Percentiles rank a stretch among this genome's conserved stretches.
These are phyloP conservation scores for Caradrina clavipalpis DNA, from an alignment of 2,888 invertebrate genomes.

Conservation along the genomic window DNA sequence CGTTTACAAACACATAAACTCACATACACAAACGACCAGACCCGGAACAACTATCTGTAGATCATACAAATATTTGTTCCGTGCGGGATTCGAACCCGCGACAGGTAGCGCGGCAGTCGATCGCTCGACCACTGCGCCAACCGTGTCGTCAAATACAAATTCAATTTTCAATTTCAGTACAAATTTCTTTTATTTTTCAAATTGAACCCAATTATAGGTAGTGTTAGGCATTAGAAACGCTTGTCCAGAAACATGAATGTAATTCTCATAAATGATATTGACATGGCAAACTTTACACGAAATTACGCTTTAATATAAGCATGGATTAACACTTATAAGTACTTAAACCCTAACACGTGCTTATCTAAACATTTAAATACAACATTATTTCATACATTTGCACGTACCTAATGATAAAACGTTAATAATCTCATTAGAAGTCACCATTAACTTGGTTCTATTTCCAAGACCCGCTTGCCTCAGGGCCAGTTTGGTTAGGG, in stretches of 20 bases:
- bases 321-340: neutral
- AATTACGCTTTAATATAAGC: conserved; percentile 4
- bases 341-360: conserved; percentile 13
- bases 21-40: too few species aligned
- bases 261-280: conserved; percentile 3
- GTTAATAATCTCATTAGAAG: conserved; percentile 16
- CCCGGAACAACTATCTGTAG: too few species aligned
- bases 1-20: too few species aligned
- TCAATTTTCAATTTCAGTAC: neutral
- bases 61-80: too few species aligned
- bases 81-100: too few species aligned
- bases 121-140: too few species aligned
- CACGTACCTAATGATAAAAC: conserved; percentile 5
- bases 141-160: too few species aligned
- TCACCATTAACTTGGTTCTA: conserved; percentile 35
- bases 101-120: too few species aligned
- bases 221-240: conserved; percentile 1
- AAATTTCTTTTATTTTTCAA: too few species aligned
- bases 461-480: conserved; percentile 5
- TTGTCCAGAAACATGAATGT: conserved; percentile 3
- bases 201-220: too few species aligned
- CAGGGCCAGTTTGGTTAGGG: too few species aligned
- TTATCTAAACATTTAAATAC: conserved; percentile 17
- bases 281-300: neutral
- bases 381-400: neutral